Evolutionary conservation across 2,888 invertebrate species (phyloP).

Genomic region (Coelopa pilipes): DNA sequence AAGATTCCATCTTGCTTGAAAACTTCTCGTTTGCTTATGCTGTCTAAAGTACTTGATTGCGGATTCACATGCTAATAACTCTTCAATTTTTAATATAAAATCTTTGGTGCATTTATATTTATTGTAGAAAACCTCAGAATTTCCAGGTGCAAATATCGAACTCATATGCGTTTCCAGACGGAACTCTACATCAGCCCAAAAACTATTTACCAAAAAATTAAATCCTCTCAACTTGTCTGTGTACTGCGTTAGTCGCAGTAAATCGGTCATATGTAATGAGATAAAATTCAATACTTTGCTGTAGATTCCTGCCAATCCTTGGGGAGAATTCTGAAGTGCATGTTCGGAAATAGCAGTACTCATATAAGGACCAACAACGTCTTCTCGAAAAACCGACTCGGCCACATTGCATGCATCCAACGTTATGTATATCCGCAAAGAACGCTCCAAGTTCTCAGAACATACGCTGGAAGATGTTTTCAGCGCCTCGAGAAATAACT

Average conservation of each 20-base stretch:
- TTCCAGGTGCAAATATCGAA: conserved; percentile 90
- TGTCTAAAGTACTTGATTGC: conserved; percentile 71
- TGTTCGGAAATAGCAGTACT: conserved; percentile 74
- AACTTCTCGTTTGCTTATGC: conserved; percentile 79
- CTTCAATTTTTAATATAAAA: conserved; percentile 79
- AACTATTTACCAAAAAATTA: conserved; percentile 85
- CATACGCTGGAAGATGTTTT: conserved; percentile 50
- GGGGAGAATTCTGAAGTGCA: conserved; percentile 61
- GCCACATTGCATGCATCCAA: conserved; percentile 70
- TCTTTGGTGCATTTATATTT: conserved; percentile 82
- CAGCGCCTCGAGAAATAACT: conserved; percentile 63
- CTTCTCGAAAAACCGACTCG: conserved; percentile 75
- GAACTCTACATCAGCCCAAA: conserved; percentile 87
- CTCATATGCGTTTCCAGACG: conserved; percentile 83
- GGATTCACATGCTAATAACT: conserved; percentile 70
- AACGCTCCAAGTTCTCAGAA: conserved; percentile 67
- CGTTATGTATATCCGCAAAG: conserved; percentile 63
- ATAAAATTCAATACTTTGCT: conserved; percentile 77
- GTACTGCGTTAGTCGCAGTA: conserved; percentile 69
- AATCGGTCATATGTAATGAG: conserved; percentile 73
- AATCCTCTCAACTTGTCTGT: conserved; percentile 71
- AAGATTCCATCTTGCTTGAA: conserved; percentile 90
- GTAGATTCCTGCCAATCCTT: conserved; percentile 73
- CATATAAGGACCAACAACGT: conserved; percentile 61
- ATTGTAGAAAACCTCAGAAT: conserved; percentile 87